Base-by-base conservation (phyloP, 2,888 invertebrate species). In the Pocota personata region DNA sequence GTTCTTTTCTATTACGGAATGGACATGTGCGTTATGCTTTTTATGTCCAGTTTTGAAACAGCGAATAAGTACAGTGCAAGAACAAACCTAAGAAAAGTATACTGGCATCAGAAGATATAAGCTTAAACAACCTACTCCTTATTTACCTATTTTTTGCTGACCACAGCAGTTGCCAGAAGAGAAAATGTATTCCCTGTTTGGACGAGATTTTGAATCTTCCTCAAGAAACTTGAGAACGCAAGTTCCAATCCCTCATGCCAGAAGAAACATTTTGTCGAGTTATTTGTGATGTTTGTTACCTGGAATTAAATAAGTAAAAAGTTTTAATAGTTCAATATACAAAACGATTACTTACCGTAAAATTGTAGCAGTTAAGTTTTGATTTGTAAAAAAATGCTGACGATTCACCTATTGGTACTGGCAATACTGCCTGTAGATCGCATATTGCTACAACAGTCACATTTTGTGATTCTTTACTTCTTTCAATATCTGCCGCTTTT, bases 21-120 rank as follows among this genome's bases (percentile, higher is more conserved):
- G 52, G 14, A 52, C 52, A 52, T 58, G 21, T 46, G 46, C 19
- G 71, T 57, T 32, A 71, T 71, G 43, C 71, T 71, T 71, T 60
- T 58, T 58, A 60, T 72, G 48, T 46, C n/a, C 14, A 58, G 58
- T 71, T 57, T 71, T 32, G 58, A 71, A 57, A 71, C 71, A 71
- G 57, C 71, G 57, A 32, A 71, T 46, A 71, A 71, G 57, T 48
- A 71, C 57, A 71, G 46, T 43, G 69, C 55, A 40, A 69, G 69
- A 55, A 58, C 46, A 58, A 69, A 57, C 57, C 69, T 69, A 43
- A 71, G 57, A 71, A 71, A 57, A 32, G 32, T 46, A 5, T 46
- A 52, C 21, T 30, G 24, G 71, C 21, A 58, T 21, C 57, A 57
- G 57, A 55, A 55, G 57, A 55, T 71, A 32, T 58, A 32, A 71